Evolutionary conservation across 2,113 vertebrate genomes (phyloP).

Genomic region (Trichomycterus rosablanca): DNA sequence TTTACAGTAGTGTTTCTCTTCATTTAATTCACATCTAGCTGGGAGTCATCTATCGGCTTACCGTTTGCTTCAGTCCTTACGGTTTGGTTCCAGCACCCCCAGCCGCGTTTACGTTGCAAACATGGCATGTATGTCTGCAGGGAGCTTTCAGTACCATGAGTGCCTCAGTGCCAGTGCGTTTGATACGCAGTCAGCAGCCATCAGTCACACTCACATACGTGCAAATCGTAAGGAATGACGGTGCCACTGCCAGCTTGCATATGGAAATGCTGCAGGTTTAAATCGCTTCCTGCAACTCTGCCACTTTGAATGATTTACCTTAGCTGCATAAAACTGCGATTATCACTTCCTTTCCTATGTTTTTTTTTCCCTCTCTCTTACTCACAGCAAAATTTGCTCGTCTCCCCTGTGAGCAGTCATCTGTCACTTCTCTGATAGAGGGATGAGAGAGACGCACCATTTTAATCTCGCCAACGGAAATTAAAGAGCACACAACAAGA

Average conservation of each 20-base stretch:
- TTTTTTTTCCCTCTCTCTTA: conserved; percentile 43
- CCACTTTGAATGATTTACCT: conserved; percentile 65
- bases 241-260: conserved; percentile 25
- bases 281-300: conserved; percentile 58
- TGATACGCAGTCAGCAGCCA: conserved; percentile 34
- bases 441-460: conserved; percentile 50
- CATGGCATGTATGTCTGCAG: conserved; percentile 10
- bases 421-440: conserved; percentile 61
- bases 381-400: conserved; percentile 63
- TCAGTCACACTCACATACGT: conserved; percentile 37
- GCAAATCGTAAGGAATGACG: neutral
- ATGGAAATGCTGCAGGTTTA: conserved; percentile 39
- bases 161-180: conserved; percentile 1
- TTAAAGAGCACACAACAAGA: conserved; percentile 39
- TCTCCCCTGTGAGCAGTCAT: conserved; percentile 66
- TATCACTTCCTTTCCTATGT: conserved; percentile 47
- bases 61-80: conserved; percentile 17
- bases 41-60: too few species aligned
- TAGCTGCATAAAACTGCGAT: conserved; percentile 65
- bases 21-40: too few species aligned
- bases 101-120: conserved; percentile 2
- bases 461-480: conserved; percentile 42
- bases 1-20: too few species aligned
- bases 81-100: conserved; percentile 2
- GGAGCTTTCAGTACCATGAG: conserved; percentile 3